phyloP scores from a whole-genome alignment of 1,140 invertebrate species.

The Muscidifurax raptorellus region DNA sequence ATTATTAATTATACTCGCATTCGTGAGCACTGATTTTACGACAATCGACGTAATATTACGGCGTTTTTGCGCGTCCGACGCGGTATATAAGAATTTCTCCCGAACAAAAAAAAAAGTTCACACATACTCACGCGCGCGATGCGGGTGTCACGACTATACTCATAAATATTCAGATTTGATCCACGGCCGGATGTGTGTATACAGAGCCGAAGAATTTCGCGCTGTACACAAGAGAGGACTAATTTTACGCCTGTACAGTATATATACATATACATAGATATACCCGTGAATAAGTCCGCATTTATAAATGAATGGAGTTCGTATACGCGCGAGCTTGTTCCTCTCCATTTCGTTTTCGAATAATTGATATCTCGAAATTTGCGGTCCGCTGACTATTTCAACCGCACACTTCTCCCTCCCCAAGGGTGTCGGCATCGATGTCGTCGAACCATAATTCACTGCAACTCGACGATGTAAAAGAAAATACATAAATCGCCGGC shows the following conservation, averaged over 20 bases:
- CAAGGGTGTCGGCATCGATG: neutral
- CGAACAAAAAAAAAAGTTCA: neutral
- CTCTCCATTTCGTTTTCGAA: neutral
- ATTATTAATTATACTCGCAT: no score
- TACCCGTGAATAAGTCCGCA: neutral
- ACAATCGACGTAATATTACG: no score
- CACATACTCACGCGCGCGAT: neutral
- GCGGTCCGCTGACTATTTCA: neutral
- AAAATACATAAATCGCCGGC: neutral
- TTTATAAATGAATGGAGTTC: neutral
- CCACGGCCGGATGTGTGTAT: neutral
- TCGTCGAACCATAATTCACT: neutral
- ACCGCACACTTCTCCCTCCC: neutral
- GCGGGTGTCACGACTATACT: neutral
- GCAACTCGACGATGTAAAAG: neutral
- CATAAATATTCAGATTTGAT: slow-evolving; percentile 45
- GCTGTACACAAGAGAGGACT: neutral
- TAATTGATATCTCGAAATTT: neutral
- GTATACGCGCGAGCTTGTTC: no score
- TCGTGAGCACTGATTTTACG: no score
- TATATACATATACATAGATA: no score
- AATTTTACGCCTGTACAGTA: neutral
- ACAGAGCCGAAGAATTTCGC: neutral
- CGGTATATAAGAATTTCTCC: no score
- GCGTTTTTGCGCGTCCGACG: no score